Percentiles rank a stretch among this genome's conserved stretches.
Evolutionary conservation across 1,140 invertebrate species (phyloP).

Genomic region (Megathymus violae): DNA sequence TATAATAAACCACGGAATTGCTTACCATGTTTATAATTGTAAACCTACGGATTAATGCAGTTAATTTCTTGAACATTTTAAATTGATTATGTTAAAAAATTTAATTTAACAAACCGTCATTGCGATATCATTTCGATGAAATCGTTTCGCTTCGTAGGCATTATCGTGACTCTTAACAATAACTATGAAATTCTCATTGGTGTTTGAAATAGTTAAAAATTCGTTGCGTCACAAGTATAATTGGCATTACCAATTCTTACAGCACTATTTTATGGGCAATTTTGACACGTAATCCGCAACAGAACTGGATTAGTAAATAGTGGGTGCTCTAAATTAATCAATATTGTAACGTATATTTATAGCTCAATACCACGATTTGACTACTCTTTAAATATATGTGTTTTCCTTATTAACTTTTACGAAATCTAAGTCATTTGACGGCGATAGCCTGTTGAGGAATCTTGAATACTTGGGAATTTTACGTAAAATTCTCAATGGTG

Average conservation of each 20-base stretch:
- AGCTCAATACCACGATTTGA: not conserved
- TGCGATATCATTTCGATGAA: constrained; percentile 63
- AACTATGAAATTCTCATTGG: constrained; percentile 63
- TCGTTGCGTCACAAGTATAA: constrained; percentile 70
- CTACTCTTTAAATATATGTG: not conserved
- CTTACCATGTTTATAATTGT: constrained; percentile 7
- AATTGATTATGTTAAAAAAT: constrained; percentile 36
- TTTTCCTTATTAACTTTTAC: not conserved
- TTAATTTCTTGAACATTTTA: constrained; percentile 27
- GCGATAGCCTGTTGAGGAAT: too few species aligned
- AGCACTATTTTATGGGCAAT: constrained; percentile 63
- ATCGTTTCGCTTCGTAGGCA: constrained; percentile 54
- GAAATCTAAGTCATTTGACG: not conserved
- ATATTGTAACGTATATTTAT: constrained; percentile 3
- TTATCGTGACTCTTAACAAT: constrained; percentile 76
- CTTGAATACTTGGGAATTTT: too few species aligned
- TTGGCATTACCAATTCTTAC: constrained; percentile 72
- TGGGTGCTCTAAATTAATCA: too few species aligned
- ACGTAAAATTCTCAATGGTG: too few species aligned
- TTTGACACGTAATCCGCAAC: constrained; percentile 45
- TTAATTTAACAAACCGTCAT: constrained; percentile 58
- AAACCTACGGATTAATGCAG: constrained; percentile 20
- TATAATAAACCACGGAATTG: constrained; percentile 3
- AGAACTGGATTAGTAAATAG: constrained; percentile 26
- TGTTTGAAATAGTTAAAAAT: constrained; percentile 75